Percentiles rank a stretch among this genome's conserved stretches.
Evolutionary conservation across 2,113 vertebrate species (phyloP).

Genomic region (Miniopterus natalensis): DNA sequence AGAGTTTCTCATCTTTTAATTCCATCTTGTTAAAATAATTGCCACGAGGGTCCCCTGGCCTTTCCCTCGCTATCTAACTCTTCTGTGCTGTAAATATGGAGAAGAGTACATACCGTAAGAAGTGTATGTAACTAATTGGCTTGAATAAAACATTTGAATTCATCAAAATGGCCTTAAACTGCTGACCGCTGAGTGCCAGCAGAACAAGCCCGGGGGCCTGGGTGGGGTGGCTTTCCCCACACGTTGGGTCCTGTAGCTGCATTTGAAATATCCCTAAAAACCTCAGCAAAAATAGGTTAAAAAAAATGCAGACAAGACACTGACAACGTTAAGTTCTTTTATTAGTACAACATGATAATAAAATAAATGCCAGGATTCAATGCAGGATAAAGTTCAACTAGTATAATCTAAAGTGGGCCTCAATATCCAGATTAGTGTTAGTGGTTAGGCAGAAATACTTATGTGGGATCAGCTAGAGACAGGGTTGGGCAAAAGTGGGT

Average conservation of each 20-base stretch:
- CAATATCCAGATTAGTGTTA: neutral
- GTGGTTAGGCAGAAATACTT: neutral
- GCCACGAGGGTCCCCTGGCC: neutral
- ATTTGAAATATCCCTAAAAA: conserved; percentile 29
- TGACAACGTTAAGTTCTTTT: conserved; percentile 18
- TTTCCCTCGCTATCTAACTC: neutral
- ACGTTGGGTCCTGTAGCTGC: neutral
- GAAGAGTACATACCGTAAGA: neutral
- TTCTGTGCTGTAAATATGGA: neutral
- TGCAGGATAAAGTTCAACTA: conserved; percentile 11
- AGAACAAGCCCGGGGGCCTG: neutral
- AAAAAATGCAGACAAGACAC: neutral
- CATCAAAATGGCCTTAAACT: neutral
- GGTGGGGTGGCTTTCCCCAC: neutral
- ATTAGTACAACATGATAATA: neutral
- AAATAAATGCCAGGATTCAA: neutral
- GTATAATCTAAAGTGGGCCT: neutral
- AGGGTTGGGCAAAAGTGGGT: neutral
- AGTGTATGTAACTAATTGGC: neutral
- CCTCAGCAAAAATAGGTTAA: neutral
- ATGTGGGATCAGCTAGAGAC: neutral
- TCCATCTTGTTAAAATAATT: neutral
- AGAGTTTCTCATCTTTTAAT: conserved; percentile 19
- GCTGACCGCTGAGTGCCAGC: neutral
- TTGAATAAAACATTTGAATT: neutral